Conservation (phyloP, 2,797 vertebrate species). For the Acanthurus lineatus region DNA sequence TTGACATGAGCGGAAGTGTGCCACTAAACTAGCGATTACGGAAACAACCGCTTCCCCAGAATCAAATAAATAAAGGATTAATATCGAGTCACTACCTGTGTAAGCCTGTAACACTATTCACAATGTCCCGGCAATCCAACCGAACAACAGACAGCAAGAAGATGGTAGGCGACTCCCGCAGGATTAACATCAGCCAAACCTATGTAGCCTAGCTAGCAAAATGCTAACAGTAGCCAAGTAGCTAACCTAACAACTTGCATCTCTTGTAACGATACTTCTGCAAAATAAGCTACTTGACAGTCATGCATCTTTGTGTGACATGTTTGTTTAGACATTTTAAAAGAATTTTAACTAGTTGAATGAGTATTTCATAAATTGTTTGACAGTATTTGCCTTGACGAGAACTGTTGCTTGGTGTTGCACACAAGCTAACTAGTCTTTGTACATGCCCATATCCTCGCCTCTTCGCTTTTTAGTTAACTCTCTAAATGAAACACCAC, state of each 20-base stretch:
- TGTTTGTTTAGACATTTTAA: fast-evolving
- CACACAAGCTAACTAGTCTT: conserved; percentile 8
- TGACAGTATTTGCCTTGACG: neutral
- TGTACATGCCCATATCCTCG: fast-evolving
- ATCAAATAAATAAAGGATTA: conserved; percentile 85
- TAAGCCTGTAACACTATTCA: conserved; percentile 72
- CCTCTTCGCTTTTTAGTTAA: neutral
- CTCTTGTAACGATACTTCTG: too few relatives aligned
- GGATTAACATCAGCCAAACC: conserved; percentile 28
- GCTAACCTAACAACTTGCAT: neutral
- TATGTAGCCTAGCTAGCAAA: conserved; percentile 43
- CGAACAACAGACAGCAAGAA: conserved; percentile 96
- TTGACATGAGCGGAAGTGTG: conserved; percentile 1
- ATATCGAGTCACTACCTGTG: conserved; percentile 56
- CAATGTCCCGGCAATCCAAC: conserved; percentile 93
- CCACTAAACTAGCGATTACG: conserved; percentile 44
- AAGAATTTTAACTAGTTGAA: neutral
- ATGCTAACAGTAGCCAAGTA: conserved; percentile 42
- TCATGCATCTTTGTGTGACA: neutral
- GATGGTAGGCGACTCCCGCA: conserved; percentile 88
- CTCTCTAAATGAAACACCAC: neutral
- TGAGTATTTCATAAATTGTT: neutral
- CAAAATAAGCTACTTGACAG: neutral
- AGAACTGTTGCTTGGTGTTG: conserved; percentile 10
- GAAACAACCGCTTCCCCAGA: conserved; percentile 59